A percentile compares a stretch with the other conserved stretches of the same genome.
phyloP scores from a whole-genome alignment of 2,888 invertebrate species.

The Torymus auratus region DNA sequence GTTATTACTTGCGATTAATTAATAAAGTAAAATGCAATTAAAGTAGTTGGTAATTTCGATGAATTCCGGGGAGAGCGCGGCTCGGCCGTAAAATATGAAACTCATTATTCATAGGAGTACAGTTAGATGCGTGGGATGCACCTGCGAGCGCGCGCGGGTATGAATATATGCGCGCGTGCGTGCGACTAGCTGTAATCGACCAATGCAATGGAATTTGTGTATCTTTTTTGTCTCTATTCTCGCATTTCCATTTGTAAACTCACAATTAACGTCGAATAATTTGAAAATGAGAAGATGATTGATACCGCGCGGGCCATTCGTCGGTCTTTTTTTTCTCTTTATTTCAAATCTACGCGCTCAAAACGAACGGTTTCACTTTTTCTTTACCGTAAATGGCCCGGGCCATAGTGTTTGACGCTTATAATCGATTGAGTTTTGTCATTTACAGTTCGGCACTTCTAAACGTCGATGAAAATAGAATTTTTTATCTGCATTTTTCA shows the following conservation, averaged over 20 bases:
- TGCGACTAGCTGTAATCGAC: too few relatives aligned
- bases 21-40: too few relatives aligned
- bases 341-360: neutral
- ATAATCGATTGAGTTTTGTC: conserved; percentile 22
- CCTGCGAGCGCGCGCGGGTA: neutral
- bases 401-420: neutral
- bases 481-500: neutral
- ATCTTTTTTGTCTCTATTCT: neutral
- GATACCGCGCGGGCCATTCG: conserved; percentile 22
- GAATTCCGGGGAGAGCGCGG: too few relatives aligned
- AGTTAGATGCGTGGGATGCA: too few relatives aligned
- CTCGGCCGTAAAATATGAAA: too few relatives aligned
- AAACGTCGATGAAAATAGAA: conserved; percentile 1
- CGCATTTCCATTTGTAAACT: neutral
- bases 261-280: conserved; percentile 30
- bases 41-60: too few relatives aligned
- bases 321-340: conserved; percentile 7
- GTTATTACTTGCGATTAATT: too few relatives aligned
- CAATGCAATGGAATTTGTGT: neutral
- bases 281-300: conserved; percentile 28
- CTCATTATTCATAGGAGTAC: neutral
- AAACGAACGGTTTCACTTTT: conserved; percentile 1
- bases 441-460: neutral
- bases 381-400: conserved; percentile 24
- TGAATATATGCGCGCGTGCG: conserved; percentile 6